Evolutionary conservation across 2,888 invertebrate species (phyloP).

Genomic region (Cantharis flavilabris): DNA sequence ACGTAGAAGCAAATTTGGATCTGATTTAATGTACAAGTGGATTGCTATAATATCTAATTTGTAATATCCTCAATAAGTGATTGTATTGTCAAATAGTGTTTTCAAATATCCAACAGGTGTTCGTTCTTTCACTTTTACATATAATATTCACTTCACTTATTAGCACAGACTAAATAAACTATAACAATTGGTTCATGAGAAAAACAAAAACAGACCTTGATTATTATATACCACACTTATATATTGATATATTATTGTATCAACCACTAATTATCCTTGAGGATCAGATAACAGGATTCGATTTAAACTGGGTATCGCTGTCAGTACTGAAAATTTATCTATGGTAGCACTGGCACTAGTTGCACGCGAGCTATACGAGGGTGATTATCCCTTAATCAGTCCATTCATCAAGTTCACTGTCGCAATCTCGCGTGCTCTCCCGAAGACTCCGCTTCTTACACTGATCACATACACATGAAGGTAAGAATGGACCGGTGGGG

Average conservation of each 20-base stretch:
- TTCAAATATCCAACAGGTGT: conserved; percentile 21
- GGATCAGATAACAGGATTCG: conserved; percentile 31
- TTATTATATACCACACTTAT: conserved; percentile 17
- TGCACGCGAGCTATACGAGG: conserved; percentile 28
- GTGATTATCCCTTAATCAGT: conserved; percentile 31
- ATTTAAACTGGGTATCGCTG: conserved; percentile 26
- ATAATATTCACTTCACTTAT: conserved; percentile 18
- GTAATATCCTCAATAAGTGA: not conserved
- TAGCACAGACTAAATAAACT: conserved; percentile 13
- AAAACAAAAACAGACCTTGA: conserved; percentile 10
- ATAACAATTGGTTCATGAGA: not conserved
- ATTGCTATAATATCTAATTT: not conserved
- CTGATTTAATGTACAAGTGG: not conserved
- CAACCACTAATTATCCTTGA: conserved; percentile 38
- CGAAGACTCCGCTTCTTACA: conserved; percentile 56
- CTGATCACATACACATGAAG: conserved; percentile 57
- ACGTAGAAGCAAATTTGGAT: not conserved
- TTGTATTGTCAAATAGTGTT: conserved; percentile 17
- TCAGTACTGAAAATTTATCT: conserved; percentile 9
- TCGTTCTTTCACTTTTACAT: not conserved
- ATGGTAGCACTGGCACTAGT: conserved; percentile 22
- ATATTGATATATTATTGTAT: conserved; percentile 22
- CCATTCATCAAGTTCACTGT: conserved; percentile 34
- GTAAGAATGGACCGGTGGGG: conserved; percentile 56
- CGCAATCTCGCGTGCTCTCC: conserved; percentile 52